These are phyloP conservation scores for Ptilodon capucinus DNA, from an alignment of 2,888 invertebrate genomes.

Conservation along the genomic window DNA sequence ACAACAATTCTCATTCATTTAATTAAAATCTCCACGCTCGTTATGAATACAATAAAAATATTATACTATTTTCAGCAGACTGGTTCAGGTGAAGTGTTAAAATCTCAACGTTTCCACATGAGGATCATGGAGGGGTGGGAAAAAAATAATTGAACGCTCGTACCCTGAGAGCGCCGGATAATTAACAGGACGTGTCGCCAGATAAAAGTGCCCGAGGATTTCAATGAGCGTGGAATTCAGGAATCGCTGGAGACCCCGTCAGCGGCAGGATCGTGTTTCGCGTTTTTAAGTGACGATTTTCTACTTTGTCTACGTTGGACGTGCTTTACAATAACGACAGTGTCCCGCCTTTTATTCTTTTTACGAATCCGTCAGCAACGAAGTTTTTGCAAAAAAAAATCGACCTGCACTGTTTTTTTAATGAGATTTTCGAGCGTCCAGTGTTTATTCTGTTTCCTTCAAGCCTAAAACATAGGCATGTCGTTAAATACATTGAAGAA, in stretches of 20 bases:
- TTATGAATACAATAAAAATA: slow-evolving; percentile 58
- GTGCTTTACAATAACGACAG: slow-evolving; percentile 53
- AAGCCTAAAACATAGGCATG: too few relatives aligned
- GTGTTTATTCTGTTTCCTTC: slow-evolving; percentile 7
- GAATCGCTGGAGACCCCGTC: slow-evolving; percentile 55
- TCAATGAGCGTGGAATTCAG: slow-evolving; percentile 67
- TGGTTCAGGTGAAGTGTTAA: slow-evolving; percentile 79
- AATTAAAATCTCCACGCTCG: slow-evolving; percentile 70
- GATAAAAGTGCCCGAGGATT: slow-evolving; percentile 76
- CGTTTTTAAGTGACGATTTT: slow-evolving; percentile 69
- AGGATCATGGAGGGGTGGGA: slow-evolving; percentile 72
- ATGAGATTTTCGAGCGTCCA: slow-evolving; percentile 28
- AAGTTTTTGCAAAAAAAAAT: slow-evolving; percentile 54
- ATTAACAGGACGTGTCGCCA: slow-evolving; percentile 81
- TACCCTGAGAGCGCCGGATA: slow-evolving; percentile 73
- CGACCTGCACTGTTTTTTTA: slow-evolving; percentile 36
- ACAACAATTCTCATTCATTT: slow-evolving; percentile 68
- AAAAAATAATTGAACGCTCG: slow-evolving; percentile 79
- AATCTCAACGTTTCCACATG: slow-evolving; percentile 78
- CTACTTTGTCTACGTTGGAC: slow-evolving; percentile 61
- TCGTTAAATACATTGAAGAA: too few relatives aligned
- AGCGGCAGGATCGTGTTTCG: slow-evolving; percentile 52
- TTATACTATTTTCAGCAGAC: slow-evolving; percentile 70
- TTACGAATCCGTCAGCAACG: slow-evolving; percentile 35
- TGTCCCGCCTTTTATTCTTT: slow-evolving; percentile 45